phyloP scores from a whole-genome alignment of 2,888 invertebrate genomes.

The Melanophora roralis region DNA sequence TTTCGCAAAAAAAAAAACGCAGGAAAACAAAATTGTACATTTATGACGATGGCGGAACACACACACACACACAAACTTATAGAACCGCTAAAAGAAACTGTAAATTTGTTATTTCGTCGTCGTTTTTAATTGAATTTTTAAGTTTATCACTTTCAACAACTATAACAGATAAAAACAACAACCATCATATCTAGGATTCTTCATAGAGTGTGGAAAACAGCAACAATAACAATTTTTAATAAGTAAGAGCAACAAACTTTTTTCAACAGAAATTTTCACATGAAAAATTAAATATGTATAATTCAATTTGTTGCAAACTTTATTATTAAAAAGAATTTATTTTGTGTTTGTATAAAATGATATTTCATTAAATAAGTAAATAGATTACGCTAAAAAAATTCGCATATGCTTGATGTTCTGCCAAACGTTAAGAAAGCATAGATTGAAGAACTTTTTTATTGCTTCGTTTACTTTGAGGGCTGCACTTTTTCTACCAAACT shows the following conservation, averaged over 20 bases:
- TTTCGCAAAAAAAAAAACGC: slow-evolving; percentile 25
- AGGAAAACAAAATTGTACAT: slow-evolving; percentile 39
- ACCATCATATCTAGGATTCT: neutral
- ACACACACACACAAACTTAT: neutral
- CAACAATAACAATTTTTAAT: neutral
- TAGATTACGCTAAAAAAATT: no score
- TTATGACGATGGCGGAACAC: slow-evolving; percentile 26
- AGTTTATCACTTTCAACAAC: slow-evolving; percentile 56
- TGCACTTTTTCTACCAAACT: no score
- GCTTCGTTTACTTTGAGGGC: no score
- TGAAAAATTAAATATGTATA: slow-evolving; percentile 13
- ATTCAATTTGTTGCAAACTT: slow-evolving; percentile 27
- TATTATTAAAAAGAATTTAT: neutral
- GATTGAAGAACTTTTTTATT: no score
- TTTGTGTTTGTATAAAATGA: neutral
- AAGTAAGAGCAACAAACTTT: slow-evolving; percentile 33
- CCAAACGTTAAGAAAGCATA: no score
- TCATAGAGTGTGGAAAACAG: neutral
- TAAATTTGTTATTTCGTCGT: slow-evolving; percentile 55
- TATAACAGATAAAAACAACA: neutral
- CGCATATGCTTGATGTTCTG: no score
- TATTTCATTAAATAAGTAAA: neutral
- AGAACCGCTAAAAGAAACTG: slow-evolving; percentile 20
- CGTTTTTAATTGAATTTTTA: slow-evolving; percentile 63
- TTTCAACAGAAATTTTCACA: slow-evolving; percentile 41